phyloP scores from a whole-genome alignment of 2,888 invertebrate genomes.

The Rotaria socialis region DNA sequence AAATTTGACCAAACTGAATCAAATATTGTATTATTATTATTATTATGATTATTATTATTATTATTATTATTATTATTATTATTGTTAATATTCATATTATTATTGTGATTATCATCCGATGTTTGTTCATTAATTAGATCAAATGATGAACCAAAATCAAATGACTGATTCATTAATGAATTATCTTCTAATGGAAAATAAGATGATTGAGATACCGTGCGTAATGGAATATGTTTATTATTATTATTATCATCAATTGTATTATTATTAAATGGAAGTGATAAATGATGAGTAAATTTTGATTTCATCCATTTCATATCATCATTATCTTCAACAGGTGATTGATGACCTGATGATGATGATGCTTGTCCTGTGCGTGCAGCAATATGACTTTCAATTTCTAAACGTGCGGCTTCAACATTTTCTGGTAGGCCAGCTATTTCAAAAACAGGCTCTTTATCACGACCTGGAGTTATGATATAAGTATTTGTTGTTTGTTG shows the following conservation, averaged over 20 bases:
- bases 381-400: slow-evolving; percentile 96
- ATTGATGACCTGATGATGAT: not conserved
- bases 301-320: not conserved
- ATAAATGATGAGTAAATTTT: slow-evolving; percentile 23
- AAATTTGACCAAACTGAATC: slow-evolving; percentile 1
- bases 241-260: not conserved
- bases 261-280: not conserved
- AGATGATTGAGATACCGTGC: not conserved
- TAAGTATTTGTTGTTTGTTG: slow-evolving; percentile 98
- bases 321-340: slow-evolving; percentile 9
- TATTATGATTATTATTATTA: not conserved
- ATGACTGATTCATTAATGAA: not conserved
- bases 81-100: not conserved
- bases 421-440: slow-evolving; percentile 93
- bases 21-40: slow-evolving; percentile 20
- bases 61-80: not conserved
- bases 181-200: slow-evolving; percentile 18
- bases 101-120: not conserved
- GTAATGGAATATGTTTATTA: slow-evolving; percentile 14
- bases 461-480: slow-evolving; percentile 93
- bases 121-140: not conserved
- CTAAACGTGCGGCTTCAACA: slow-evolving; percentile 87
- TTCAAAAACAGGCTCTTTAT: slow-evolving; percentile 97
- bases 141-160: not conserved
- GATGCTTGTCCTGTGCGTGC: slow-evolving; percentile 69